A percentile compares a stretch with the other conserved stretches of the same genome.
Conservation (phyloP, 2,113 vertebrate genomes). For the Rissa tridactyla region DNA sequence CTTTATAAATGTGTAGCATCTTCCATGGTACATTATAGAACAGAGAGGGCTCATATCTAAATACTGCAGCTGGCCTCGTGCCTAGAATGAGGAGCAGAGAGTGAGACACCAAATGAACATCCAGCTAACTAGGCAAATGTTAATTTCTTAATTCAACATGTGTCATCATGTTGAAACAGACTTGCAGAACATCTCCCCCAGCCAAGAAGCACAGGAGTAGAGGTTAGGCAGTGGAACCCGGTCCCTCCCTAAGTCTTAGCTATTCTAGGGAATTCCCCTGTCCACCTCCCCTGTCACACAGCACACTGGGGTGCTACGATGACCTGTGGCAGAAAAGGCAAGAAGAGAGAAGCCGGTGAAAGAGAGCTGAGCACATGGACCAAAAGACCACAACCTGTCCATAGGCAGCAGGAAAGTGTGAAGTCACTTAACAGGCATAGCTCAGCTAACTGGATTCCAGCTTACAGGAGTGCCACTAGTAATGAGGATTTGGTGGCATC, state of each 20-base stretch:
- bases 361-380: background rate
- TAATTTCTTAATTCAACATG: background rate
- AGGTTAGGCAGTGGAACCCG: background rate
- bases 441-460: background rate
- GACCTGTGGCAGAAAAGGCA: background rate
- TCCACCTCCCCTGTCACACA: background rate
- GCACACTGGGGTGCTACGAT: background rate
- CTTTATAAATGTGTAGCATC: background rate
- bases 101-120: background rate
- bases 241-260: background rate
- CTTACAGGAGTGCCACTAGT: background rate
- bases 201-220: background rate
- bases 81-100: background rate
- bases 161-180: background rate
- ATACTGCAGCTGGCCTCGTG: background rate
- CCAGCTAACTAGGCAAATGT: background rate
- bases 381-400: background rate
- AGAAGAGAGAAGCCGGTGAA: background rate
- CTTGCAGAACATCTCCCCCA: background rate
- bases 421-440: background rate
- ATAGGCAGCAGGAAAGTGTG: rapidly evolving
- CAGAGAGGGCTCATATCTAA: background rate
- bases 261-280: background rate
- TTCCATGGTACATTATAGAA: rapidly evolving
- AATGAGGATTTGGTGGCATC: background rate